Evolutionary conservation across 2,113 vertebrate genomes (phyloP), one percentile per base, ranked within the genome.

Genomic region (Ophthalmolycus amberensis): DNA sequence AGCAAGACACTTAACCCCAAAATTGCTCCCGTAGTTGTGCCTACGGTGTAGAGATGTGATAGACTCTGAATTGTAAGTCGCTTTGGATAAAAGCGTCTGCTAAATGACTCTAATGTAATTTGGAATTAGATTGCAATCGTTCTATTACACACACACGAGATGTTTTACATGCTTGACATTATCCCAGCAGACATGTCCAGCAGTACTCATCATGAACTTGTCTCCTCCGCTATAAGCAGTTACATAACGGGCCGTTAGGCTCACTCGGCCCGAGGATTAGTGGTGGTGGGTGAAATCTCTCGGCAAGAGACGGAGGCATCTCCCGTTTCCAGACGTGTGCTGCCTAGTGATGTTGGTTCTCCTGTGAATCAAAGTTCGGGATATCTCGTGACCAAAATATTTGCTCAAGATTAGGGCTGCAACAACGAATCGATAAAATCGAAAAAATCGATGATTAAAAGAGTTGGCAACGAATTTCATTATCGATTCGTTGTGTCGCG

Each of bases 191-290:
- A 37, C 67, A 68, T 75, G 71, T 69, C 65, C 70, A 75, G 42
- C 54, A 63, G 62, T 6, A 18, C 63, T 64, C 54, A 71, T 63
- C 65, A 56, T 65, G 59, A 80, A 69, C 42, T 11, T 1, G 1
- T 59, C 67, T 75, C 50, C 38, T 80, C 44, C 9, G 11, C 32
- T 64, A 2, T 70, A 59, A 84, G 56, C 77, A 27, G 71, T 74
- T 84, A 66, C 27, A 59, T 79, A 84, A 81, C 67, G 20, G 67
- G 40, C 52, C 62, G 65, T 82, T 64, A 56, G 78, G 37, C 56
- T 82, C 59, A 71, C 72, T 54, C 58, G 52, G 50, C 25, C 27
- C 65, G 42, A 9, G 58, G 70, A 84, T 88, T 84, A 76, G 1
- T 60, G 20, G 60, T 16, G 40, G 46, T 71, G 71, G 63, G 34